Evolutionary conservation across 2,113 vertebrate species (phyloP), one percentile per base, ranked within the genome.

Genomic region (Brienomyrus brachyistius): DNA sequence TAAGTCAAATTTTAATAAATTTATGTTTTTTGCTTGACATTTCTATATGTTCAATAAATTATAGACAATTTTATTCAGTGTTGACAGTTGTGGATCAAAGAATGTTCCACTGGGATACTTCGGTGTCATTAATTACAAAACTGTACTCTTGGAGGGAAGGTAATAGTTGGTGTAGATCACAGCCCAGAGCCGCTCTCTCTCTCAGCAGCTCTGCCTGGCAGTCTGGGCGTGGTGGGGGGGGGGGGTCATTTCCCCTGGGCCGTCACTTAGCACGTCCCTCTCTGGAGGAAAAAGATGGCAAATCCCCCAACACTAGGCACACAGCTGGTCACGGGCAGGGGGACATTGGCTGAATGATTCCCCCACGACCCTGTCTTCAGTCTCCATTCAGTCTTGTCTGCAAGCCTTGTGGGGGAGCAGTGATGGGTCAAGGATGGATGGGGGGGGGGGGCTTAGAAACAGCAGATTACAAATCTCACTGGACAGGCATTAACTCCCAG

Each of bases 251-350:
- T 56, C 87, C 87, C 87, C 10, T 9, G 50, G 56, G 52, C 87
- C 23, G 7, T 45, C 48, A 59, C 35, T 88, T 66, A 88, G 87
- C 56, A 62, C 56, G 8, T 59, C 56, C 87, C 56, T 11, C 56
- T 62, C 87, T 10, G 54, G 54, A 88, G 23, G 87, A 62, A 88
- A 15, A 62, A 45, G 56, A 66, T 4, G 87, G 87, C 31, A 93
- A 92, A 93, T 93, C 92, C 88, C 70, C 91, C 88, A 92, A 93
- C 91, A 92, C 89, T 92, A 91, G 89, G 90, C 88, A 35, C 56
- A 88, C 87, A 88, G 87, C 87, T 66, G 87, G 87, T 40, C 40
- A 27, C 31, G 8, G 56, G 35, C 35, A 35, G 56, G 54, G 35
- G 56, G 87, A 27, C 19, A 88, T 11, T 31, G 52, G 7, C 87